Base-by-base conservation (phyloP, 1,140 invertebrate genomes). In the Anoplolepis gracilipes region DNA sequence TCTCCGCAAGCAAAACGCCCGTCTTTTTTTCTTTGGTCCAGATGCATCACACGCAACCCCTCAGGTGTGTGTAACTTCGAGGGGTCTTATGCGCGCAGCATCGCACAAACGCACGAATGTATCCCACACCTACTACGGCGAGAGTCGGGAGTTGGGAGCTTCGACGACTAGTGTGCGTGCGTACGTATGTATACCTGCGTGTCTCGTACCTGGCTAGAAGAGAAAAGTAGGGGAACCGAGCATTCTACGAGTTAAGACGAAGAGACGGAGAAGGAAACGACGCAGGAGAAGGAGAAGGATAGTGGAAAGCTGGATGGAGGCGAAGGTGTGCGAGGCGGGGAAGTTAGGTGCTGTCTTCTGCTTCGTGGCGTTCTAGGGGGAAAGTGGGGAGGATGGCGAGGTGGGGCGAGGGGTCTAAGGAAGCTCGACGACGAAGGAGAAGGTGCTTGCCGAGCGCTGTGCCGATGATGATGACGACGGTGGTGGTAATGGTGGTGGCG, bases 171-270 rank as follows among this genome's bases (percentile, higher is more conserved):
- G 67, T 77, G 69, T 67, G 69, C 57, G 39, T 61, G 30, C 22
- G 22, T 70, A 49, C 22, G 30, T 30, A 84, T 65, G 87, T 89
- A 91, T 93, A 91, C 85, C 88, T 92, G 87, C 62, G 87, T 85
- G 86, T 49, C 46, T 91, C 76, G 85, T 92, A 92, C 90, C 89
- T 92, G 92, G 84, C 87, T 93, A 91, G 92, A 86, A 90, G 84
- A 92, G 86, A 69, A 87, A 87, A 84, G 88, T 90, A 88, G 91
- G 78, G 90, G 82, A 87, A 84, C 81, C 59, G 81, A 82, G 79
- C 78, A 84, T 73, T 85, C 79, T 78, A 73, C 65, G 76, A 57
- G 73, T 88, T 86, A 84, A 85, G 90, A 85, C 70, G 57, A 72
- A 82, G 64, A 86, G 61, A 75, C 22, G 13, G 42, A 46, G 13